Conservation (phyloP, 2,888 invertebrate genomes). For the Xestia rhomboidea region DNA sequence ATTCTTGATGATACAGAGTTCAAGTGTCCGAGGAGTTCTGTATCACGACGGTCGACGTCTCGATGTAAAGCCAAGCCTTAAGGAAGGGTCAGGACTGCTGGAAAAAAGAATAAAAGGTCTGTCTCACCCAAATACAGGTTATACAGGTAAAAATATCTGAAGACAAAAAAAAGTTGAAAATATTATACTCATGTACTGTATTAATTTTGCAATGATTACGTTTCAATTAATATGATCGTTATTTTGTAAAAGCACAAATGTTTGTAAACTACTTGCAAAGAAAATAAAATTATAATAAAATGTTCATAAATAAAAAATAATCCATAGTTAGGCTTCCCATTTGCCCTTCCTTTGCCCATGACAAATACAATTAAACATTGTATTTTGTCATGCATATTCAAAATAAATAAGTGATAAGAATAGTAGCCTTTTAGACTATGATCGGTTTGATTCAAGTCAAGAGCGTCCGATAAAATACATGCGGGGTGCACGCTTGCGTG, state of each 20-base stretch:
- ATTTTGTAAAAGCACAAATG: not conserved
- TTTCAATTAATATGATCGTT: not conserved
- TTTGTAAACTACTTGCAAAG: conserved; percentile 24
- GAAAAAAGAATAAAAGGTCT: conserved; percentile 23
- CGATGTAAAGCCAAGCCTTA: not conserved
- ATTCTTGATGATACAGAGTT: conserved; percentile 69
- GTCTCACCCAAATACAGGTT: conserved; percentile 45
- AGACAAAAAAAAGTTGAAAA: conserved; percentile 13
- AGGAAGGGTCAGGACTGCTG: conserved; percentile 21
- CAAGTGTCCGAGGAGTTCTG: conserved; percentile 79
- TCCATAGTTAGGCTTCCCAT: conserved; percentile 17
- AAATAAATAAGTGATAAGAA: conserved; percentile 47
- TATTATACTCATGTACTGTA: conserved; percentile 11
- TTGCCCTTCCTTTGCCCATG: conserved; percentile 27
- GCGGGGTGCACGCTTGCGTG: too few relatives aligned
- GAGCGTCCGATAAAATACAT: too few relatives aligned
- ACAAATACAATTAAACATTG: not conserved
- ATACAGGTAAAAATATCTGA: conserved; percentile 51
- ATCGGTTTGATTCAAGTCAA: not conserved
- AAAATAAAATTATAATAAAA: conserved; percentile 14
- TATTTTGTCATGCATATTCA: conserved; percentile 33
- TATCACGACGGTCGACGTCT: conserved; percentile 68
- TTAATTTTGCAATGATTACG: conserved; percentile 13
- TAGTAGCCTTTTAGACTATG: conserved; percentile 12
- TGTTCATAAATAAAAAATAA: not conserved